Evolutionary conservation across 2,113 vertebrate species (phyloP).

Genomic region (Otus sunia): DNA sequence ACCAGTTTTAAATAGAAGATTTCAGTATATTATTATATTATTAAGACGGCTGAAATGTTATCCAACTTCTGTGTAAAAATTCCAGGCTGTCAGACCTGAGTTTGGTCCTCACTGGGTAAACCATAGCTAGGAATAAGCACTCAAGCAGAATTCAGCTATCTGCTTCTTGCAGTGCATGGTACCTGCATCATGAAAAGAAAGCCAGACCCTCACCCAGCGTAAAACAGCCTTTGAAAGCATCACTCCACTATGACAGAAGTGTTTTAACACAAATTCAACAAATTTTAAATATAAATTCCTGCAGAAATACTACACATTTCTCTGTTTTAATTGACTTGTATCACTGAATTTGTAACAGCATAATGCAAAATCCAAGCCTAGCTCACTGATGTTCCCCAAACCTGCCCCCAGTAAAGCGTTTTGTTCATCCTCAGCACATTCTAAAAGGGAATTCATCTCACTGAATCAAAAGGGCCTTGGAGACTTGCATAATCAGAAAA

Average conservation of each 20-base stretch:
- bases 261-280: background rate
- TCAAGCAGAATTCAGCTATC: background rate
- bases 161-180: background rate
- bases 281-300: background rate
- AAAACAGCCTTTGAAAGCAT: background rate
- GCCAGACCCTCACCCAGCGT: background rate
- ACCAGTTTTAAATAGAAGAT: background rate
- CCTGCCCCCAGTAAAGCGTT: background rate
- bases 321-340: background rate
- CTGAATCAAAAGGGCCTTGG: background rate
- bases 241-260: accelerated
- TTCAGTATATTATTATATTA: background rate
- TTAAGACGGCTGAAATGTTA: background rate
- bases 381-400: background rate
- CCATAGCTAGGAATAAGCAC: background rate
- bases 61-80: background rate
- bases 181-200: background rate
- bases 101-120: background rate
- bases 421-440: background rate
- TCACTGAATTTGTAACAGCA: background rate
- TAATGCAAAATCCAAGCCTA: background rate
- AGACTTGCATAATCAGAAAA: background rate
- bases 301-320: background rate
- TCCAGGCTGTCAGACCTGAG: background rate
- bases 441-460: background rate